phyloP scores from a whole-genome alignment of 2,113 vertebrate species.

The Otus sunia region DNA sequence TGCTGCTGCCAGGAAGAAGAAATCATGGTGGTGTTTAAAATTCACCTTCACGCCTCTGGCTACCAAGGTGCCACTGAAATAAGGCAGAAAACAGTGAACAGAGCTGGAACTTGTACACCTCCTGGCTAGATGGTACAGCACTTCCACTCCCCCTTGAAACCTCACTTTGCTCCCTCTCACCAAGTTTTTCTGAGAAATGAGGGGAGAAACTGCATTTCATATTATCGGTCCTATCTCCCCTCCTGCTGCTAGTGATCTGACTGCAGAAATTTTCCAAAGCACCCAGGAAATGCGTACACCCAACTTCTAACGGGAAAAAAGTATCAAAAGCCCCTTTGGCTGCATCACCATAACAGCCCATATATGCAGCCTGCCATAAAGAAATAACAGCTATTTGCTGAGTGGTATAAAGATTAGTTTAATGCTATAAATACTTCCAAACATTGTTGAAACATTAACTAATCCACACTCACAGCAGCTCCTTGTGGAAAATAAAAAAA shows the following conservation, averaged over 20 bases:
- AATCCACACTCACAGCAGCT: background rate
- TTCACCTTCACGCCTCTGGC: background rate
- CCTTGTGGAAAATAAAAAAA: background rate
- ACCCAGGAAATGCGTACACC: background rate
- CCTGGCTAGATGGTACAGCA: background rate
- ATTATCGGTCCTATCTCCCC: background rate
- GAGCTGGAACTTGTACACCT: background rate
- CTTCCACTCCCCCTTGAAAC: background rate
- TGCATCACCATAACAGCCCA: background rate
- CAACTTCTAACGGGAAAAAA: background rate
- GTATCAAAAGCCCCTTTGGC: background rate
- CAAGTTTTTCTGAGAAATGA: background rate
- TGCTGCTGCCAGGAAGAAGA: background rate
- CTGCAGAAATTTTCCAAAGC: background rate
- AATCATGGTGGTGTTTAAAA: background rate
- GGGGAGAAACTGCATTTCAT: background rate
- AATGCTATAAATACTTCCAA: conserved; percentile 3
- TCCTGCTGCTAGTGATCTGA: background rate
- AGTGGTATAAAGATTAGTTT: background rate
- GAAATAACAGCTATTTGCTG: conserved; percentile 1
- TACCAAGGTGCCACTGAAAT: background rate
- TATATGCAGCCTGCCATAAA: background rate
- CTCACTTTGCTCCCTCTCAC: background rate
- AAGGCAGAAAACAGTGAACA: background rate
- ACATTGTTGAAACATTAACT: background rate